Conservation (phyloP, 2,113 vertebrate species). For the Grammomys surdaster region DNA sequence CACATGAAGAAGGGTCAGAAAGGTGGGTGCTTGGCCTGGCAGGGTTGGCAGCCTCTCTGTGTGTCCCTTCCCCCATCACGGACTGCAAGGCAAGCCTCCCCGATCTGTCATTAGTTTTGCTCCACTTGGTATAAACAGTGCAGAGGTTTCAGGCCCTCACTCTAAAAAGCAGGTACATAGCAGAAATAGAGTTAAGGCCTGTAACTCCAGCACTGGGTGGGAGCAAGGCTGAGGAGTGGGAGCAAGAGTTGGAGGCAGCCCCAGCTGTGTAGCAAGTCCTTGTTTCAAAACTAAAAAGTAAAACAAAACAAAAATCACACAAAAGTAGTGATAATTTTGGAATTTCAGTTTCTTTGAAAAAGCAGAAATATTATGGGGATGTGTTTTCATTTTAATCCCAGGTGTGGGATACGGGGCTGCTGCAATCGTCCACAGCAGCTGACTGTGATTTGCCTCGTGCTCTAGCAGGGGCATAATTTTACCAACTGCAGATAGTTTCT, state of each 20-base stretch:
- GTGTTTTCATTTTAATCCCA: no score
- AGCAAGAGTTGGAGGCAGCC: background rate
- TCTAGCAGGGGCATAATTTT: no score
- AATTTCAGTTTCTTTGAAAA: no score
- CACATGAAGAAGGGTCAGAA: slow-evolving; percentile 89
- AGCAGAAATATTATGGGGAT: no score
- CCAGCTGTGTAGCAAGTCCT: background rate
- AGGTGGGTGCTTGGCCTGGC: slow-evolving; percentile 85
- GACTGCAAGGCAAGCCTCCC: background rate
- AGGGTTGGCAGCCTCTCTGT: background rate
- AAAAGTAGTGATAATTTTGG: no score
- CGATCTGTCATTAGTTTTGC: background rate
- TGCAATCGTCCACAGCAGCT: no score
- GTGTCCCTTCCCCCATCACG: background rate
- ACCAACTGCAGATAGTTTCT: no score
- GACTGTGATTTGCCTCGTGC: no score
- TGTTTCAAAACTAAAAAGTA: background rate
- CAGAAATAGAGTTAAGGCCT: background rate
- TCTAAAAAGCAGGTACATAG: background rate
- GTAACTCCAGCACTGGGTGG: background rate
- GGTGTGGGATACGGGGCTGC: no score
- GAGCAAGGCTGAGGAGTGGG: background rate
- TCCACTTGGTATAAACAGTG: no score
- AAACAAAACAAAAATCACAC: background rate
- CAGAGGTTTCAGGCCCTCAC: background rate